Conservation (phyloP, 1,140 invertebrate species). For the Lysiphlebus fabarum region DNA sequence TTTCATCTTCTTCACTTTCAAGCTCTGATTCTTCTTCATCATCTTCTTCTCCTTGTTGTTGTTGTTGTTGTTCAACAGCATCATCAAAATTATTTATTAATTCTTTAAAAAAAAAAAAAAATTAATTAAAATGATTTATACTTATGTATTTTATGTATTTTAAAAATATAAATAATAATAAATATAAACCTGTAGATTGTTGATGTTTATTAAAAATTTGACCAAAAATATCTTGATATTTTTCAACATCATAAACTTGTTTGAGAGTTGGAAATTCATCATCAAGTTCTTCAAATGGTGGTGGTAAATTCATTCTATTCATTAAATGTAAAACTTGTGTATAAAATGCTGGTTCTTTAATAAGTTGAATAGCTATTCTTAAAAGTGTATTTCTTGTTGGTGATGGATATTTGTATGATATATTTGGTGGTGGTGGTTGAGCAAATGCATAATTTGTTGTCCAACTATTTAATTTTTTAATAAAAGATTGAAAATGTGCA, state of each 20-base stretch:
- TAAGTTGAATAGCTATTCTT: constrained; percentile 75
- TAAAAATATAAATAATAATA: too few relatives aligned
- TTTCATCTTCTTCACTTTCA: constrained; percentile 67
- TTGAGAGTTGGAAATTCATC: constrained; percentile 45
- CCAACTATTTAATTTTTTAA: constrained; percentile 68
- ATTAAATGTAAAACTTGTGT: constrained; percentile 86
- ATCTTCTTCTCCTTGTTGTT: constrained; percentile 26
- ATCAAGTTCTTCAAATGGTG: constrained; percentile 71
- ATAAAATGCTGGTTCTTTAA: constrained; percentile 78
- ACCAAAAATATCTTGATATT: constrained; percentile 52
- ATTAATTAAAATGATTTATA: too few relatives aligned
- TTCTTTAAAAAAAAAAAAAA: too few relatives aligned
- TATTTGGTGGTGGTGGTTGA: constrained; percentile 70
- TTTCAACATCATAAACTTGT: constrained; percentile 47
- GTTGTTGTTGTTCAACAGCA: constrained; percentile 10
- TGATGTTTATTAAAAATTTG: constrained; percentile 41
- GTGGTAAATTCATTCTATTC: constrained; percentile 91
- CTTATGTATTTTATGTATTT: too few relatives aligned
- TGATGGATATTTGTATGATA: constrained; percentile 73
- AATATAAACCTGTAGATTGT: too few relatives aligned
- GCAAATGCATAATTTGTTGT: constrained; percentile 64
- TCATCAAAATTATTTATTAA: not conserved
- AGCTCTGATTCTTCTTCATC: constrained; percentile 75
- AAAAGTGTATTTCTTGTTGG: constrained; percentile 69
- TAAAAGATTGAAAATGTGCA: constrained; percentile 62